Evolutionary conservation across 2,797 vertebrate genomes (phyloP).

Genomic region (Sebastes diploproa): DNA sequence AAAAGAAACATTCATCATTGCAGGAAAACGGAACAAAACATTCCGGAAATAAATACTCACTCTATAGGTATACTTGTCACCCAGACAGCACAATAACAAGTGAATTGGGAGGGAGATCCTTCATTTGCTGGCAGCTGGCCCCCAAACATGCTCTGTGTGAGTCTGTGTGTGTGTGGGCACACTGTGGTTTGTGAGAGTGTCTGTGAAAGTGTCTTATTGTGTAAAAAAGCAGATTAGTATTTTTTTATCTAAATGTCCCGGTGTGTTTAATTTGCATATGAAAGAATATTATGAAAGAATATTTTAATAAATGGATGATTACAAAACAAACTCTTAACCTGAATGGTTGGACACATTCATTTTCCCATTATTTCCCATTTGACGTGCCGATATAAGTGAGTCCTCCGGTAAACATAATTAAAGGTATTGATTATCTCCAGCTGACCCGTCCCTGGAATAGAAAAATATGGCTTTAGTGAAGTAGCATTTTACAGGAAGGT

Average conservation of each 20-base stretch:
- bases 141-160: conserved; percentile 77
- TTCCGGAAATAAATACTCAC: conserved; percentile 93
- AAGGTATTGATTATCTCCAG: conserved; percentile 69
- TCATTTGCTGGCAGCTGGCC: conserved; percentile 87
- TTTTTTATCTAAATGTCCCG: conserved; percentile 8
- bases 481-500: conserved; percentile 73
- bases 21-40: conserved; percentile 99
- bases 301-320: not conserved
- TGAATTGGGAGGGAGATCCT: conserved; percentile 96
- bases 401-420: conserved; percentile 76
- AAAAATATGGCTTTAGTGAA: conserved; percentile 64
- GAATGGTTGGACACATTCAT: not conserved
- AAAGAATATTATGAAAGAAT: not conserved
- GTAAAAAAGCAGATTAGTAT: conserved; percentile 6
- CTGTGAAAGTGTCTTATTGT: conserved; percentile 8
- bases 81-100: conserved; percentile 92
- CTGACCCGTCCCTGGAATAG: conserved; percentile 44
- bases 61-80: conserved; percentile 91
- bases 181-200: conserved; percentile 15
- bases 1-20: conserved; percentile 92
- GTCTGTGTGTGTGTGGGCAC: conserved; percentile 14
- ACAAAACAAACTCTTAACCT: not conserved
- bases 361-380: conserved; percentile 44
- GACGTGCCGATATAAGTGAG: conserved; percentile 40
- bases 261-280: conserved; percentile 9